Base-by-base conservation (phyloP, 2,797 vertebrate genomes). In the Spondyliosoma cantharus region DNA sequence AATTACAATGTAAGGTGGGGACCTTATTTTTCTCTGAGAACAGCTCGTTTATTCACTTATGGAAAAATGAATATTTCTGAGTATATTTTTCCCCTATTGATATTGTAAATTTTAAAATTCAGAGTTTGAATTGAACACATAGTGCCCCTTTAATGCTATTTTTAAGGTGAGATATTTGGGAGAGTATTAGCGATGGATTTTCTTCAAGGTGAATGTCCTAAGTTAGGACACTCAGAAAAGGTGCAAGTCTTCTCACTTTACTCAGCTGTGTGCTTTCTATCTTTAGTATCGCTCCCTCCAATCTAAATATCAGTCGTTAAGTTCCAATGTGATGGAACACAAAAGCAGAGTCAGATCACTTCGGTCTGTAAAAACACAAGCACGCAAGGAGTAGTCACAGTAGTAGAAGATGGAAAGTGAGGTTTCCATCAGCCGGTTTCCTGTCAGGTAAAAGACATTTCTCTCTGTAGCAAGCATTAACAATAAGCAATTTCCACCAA, bases 201-300 rank as follows among this genome's bases (percentile, higher is more conserved):
- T 79, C 54, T 89, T 89, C 86, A 90, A 90, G 88, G 89, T 92
- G 87, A 88, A 84, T 32, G 60, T 70, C 78, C 86, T 63, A 90
- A 86, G 62, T 90, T 82, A 76, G 85, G 87, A 83, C 82, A 58
- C 63, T 72, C 24, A 49, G 71, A 68, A 80, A 83, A 84, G 79
- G 65, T 78, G 52, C 54, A 42, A 16, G 88, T 80, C 83, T 66
- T 86, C 86, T 91, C 90, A 83, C 81, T 93, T 91, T 89, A 85
- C 90, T 82, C 81, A 80, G 89, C 90, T 90, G 86, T 86, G 80
- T 62, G 22, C 71, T 62, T 82, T 87, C 89, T 87, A 90, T 87
- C 70, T 89, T 88, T 90, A 82, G 87, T 57, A 37, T 53, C 4
- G 0, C 68, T 59, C n/a, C 48, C 27, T 59, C 20, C 16, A 54